Evolutionary conservation across 2,113 vertebrate genomes (phyloP), one percentile per base, ranked within the genome.

Genomic region (Abramis brama): DNA sequence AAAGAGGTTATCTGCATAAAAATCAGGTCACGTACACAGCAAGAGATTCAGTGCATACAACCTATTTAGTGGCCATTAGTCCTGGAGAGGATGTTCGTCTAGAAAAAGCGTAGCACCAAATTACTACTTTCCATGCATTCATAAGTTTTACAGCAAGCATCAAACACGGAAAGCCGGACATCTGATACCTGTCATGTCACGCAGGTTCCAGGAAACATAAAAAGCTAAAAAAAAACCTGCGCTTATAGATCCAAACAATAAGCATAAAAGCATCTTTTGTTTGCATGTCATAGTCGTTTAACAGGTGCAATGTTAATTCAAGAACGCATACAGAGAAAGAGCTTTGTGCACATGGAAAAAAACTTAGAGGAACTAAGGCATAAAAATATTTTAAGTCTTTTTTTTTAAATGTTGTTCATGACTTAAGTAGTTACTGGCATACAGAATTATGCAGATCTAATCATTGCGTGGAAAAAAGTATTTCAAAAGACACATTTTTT

Each of bases 1-100:
- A 71, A 78, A 45, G 70, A 89, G 91, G 91, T 92, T 90, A 91
- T 89, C 55, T 92, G 93, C 93, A 93, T 33, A 75, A 91, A 90
- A 90, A 93, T 11, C 74, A 94, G 91, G 91, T 89, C 91, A 91
- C 23, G 0, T 23, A 60, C 17, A 47, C 27, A 64, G n/a, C 27
- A 86, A 23, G 17, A 39, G 19, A 68, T 59, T 70, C 50, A 60
- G 4, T 9, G 6, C 21, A 55, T 39, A 30, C 47, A 11, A 82
- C 77, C 70, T 59, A 87, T 85, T 82, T 82, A 80, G 57, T 17
- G 33, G 30, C 10, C 3, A 47, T 62, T 47, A 39, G 30, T 11
- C 9, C 45, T 11, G 33, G 33, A 59, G 33, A 25, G 8, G 11
- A 79, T 4, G 52, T 59, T 59, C 19, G 8, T 30, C 15, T 19